Evolutionary conservation across 2,888 invertebrate species (phyloP).

Genomic region (Orchesella flavescens): DNA sequence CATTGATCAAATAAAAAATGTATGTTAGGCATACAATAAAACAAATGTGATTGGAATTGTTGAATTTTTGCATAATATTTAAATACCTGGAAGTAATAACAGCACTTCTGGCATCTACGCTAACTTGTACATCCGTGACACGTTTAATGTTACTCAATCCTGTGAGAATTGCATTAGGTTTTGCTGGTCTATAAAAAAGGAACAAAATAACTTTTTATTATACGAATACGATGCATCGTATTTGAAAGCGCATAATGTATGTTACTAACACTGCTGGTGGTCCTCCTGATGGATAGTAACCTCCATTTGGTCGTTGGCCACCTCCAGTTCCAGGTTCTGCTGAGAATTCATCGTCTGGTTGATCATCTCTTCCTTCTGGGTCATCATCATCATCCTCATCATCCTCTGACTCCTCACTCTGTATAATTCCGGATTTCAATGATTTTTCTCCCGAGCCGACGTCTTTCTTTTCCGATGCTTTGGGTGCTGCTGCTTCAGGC

Average conservation of each 20-base stretch:
- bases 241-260: neutral
- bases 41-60: neutral
- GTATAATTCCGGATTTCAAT: slow-evolving; percentile 63
- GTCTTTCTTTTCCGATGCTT: slow-evolving; percentile 45
- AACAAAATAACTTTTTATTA: neutral
- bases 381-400: slow-evolving; percentile 68
- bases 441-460: slow-evolving; percentile 53
- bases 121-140: slow-evolving; percentile 70
- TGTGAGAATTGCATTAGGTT: slow-evolving; percentile 70
- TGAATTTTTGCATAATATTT: neutral
- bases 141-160: slow-evolving; percentile 70
- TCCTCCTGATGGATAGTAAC: slow-evolving; percentile 71
- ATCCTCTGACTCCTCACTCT: slow-evolving; percentile 66
- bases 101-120: slow-evolving; percentile 71
- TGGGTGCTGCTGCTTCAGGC: slow-evolving; percentile 24
- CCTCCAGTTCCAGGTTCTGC: slow-evolving; percentile 68
- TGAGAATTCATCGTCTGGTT: slow-evolving; percentile 57
- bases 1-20: neutral
- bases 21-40: too few relatives aligned
- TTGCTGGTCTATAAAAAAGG: slow-evolving; percentile 63
- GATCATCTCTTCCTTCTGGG: slow-evolving; percentile 62
- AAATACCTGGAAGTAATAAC: slow-evolving; percentile 70
- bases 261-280: slow-evolving; percentile 70
- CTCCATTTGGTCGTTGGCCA: slow-evolving; percentile 68
- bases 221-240: too few relatives aligned